Conservation (phyloP, 2,113 vertebrate genomes). For the Engystomops pustulosus region DNA sequence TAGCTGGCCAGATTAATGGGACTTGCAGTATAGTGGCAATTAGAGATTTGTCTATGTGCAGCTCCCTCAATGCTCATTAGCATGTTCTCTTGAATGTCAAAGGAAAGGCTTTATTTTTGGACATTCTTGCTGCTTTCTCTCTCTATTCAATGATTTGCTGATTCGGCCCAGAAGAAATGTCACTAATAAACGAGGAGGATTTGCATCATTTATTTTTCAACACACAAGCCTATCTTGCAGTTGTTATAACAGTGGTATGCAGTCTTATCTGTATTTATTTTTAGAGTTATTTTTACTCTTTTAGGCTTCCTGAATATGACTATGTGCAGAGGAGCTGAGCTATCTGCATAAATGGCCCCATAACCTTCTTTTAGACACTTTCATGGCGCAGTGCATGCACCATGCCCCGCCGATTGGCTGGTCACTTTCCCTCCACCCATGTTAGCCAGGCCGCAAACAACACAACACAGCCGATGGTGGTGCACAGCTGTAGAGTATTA, state of each 20-base stretch:
- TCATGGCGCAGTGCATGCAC: too few relatives aligned
- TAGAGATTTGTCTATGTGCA: slow-evolving; percentile 14
- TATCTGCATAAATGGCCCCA: too few relatives aligned
- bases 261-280: background rate
- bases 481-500: too few relatives aligned
- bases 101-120: slow-evolving; percentile 1
- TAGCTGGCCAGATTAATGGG: background rate
- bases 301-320: too few relatives aligned
- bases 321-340: too few relatives aligned
- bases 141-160: background rate
- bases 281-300: background rate
- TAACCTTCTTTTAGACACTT: too few relatives aligned
- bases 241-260: background rate
- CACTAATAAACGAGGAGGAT: background rate
- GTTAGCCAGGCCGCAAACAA: too few relatives aligned
- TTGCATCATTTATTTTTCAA: background rate
- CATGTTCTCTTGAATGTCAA: slow-evolving; percentile 41
- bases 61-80: slow-evolving; percentile 33
- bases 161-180: background rate
- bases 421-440: too few relatives aligned
- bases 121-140: background rate
- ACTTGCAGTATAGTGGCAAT: slow-evolving; percentile 1
- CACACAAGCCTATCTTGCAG: background rate
- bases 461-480: too few relatives aligned
- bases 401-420: too few relatives aligned